Base-by-base conservation (phyloP, 2,797 vertebrate genomes). In the Trichosurus vulpecula region DNA sequence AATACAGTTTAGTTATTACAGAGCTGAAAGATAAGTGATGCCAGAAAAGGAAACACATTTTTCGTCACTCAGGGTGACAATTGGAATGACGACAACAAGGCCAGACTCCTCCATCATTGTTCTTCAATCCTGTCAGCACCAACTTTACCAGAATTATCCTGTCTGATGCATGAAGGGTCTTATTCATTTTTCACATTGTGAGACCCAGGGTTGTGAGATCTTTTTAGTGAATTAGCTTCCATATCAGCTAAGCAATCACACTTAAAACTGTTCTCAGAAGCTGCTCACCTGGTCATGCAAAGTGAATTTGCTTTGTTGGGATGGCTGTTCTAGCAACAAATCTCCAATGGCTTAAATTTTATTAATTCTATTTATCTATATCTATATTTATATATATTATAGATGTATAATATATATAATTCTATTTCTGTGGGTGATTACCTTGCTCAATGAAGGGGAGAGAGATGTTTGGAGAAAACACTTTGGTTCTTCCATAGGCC, bases 61-160 rank as follows among this genome's bases (percentile, higher is more conserved):
- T 97, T 98, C 35, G 96, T 98, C 97, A 97, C 97, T 98, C 94
- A 94, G 54, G 92, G 96, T 97, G 98, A 98, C 98, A 98, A 98
- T 98, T 98, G 98, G 97, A 98, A 98, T 98, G 98, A 98, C 96
- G 98, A 98, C 96, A 98, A 47, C 74, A 97, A 98, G 98, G 97
- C 96, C 97, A 97, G 97, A 92, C 92, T 98, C 94, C 92, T 98
- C 96, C 97, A 97, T 98, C 98, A 98, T 92, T 97, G 95, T 96
- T 98, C 96, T 98, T 98, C 97, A 98, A 98, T 96, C 94, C 94
- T 98, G 97, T 98, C 98, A 98, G 96, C 95, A 96, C 96, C 97
- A 98, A 93, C 93, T 98, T 98, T 98, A 96, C 95, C 57, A 97
- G 97, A 98, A 98, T 98, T 98, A 98, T 96, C 96, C 96, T 98